Evolutionary conservation across 1,140 invertebrate species (phyloP).

Genomic region (Dolichoris vasculosae): DNA sequence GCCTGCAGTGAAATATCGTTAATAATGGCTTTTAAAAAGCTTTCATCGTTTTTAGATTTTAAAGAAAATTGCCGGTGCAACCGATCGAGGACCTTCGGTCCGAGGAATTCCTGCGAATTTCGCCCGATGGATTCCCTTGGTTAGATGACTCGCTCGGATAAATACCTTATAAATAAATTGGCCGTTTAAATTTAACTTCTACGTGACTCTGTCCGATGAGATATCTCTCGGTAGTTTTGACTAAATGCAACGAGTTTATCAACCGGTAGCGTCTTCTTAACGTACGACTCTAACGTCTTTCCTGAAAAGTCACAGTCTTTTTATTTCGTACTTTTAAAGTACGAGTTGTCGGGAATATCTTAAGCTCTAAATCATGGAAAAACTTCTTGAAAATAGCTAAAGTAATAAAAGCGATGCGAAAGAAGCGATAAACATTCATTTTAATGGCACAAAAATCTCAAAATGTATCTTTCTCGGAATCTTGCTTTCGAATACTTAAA

Average conservation of each 20-base stretch:
- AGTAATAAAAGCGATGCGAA: conserved; percentile 11
- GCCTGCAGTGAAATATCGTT: background rate
- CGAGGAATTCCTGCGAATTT: background rate
- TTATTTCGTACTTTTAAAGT: background rate
- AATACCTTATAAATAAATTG: background rate
- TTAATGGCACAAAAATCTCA: background rate
- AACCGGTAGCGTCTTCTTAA: background rate
- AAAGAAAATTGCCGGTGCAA: background rate
- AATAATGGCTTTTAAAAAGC: conserved; percentile 13
- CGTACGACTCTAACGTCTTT: background rate
- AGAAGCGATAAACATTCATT: background rate
- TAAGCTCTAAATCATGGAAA: background rate
- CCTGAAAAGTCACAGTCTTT: background rate
- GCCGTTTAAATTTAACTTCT: background rate
- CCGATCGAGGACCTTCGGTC: background rate
- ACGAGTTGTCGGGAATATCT: background rate
- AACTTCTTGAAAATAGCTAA: background rate
- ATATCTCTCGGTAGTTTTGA: background rate
- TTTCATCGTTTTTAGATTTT: background rate
- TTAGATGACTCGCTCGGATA: background rate
- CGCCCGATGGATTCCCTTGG: background rate
- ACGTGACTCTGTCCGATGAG: background rate
- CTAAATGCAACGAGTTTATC: background rate
- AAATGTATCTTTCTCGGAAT: background rate
- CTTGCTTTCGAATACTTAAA: background rate